A percentile compares a stretch with the other conserved stretches of the same genome.
These are phyloP conservation scores for Chamaetylas fuelleborni DNA, from an alignment of 2,113 vertebrate genomes.

Conservation along the genomic window DNA sequence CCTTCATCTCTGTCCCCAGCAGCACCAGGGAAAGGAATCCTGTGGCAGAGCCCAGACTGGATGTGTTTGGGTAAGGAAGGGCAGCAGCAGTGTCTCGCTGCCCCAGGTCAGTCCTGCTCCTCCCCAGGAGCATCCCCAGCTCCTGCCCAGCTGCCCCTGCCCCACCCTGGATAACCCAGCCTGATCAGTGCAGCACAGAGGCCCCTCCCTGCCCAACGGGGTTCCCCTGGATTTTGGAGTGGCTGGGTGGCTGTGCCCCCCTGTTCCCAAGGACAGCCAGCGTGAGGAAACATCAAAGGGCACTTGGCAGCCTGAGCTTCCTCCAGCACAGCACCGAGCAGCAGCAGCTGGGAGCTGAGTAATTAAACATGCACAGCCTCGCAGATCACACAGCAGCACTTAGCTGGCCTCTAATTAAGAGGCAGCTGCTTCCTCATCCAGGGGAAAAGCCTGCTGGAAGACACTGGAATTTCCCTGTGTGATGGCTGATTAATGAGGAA, in stretches of 20 bases:
- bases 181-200: not conserved
- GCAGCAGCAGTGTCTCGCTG: not conserved
- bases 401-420: slow-evolving; percentile 51
- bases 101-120: not conserved
- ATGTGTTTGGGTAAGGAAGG: not conserved
- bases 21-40: not conserved
- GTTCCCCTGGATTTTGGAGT: not conserved
- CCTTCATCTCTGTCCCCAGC: not conserved
- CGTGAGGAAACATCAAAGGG: not conserved
- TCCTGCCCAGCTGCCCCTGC: not conserved
- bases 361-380: slow-evolving; percentile 41
- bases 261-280: not conserved
- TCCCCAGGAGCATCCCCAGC: not conserved
- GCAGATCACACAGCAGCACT: not conserved
- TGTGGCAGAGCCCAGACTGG: not conserved
- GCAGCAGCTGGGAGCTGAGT: not conserved
- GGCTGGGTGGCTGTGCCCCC: not conserved
- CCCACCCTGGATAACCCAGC: not conserved
- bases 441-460: not conserved
- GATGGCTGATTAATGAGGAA: not conserved
- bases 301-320: not conserved
- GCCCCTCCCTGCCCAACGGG: not conserved
- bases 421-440: slow-evolving; percentile 19
- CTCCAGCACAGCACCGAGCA: not conserved
- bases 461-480: not conserved